Base-by-base conservation (phyloP, 2,113 vertebrate genomes). In the Hypomesus transpacificus region DNA sequence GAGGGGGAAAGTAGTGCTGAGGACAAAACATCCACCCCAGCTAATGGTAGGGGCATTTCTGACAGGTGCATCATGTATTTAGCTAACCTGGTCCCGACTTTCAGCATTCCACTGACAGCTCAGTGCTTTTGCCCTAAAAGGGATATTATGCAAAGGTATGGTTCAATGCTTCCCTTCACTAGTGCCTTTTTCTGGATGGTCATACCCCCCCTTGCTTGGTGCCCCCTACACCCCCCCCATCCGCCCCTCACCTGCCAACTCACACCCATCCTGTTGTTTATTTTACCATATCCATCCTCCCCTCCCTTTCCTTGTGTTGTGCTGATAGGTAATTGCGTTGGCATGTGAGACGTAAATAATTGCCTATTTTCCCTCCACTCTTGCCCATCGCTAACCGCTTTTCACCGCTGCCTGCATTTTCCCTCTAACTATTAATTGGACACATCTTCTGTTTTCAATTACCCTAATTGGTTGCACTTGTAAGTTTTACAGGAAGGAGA, bases 271-370 rank as follows among this genome's bases (percentile, higher is more conserved):
- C 65, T 73, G 76, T 75, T 83, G 78, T 82, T 84, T 84, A 78
- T 81, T 81, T 76, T 78, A 77, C 68, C 68, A 73, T 64, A 74
- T 71, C 76, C 83, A 46, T 46, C 39, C 39, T 13, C 8, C 39
- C 39, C 39, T 2, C 9, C 39, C 39, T 13, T 13, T 79, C 74
- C 73, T 70, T 73, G 80, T 66, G 76, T 64, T 60, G 80, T 60
- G 61, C 51, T 75, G 72, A 75, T 63, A 71, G 82, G 82, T 87
- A 85, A 87, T 84, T 84, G 82, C 31, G 17, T 46, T 84, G 80
- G 80, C 84, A 79, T 75, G 84, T 78, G 80, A 88, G 80, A 85
- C 80, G 87, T 87, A 82, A 90, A 88, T 86, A 89, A 90, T 88
- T 72, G 62, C 81, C 82, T 75, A 85, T 87, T 86, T 86, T 86